Conservation (phyloP, 1,140 invertebrate species). For the Elymnias hypermnestra region DNA sequence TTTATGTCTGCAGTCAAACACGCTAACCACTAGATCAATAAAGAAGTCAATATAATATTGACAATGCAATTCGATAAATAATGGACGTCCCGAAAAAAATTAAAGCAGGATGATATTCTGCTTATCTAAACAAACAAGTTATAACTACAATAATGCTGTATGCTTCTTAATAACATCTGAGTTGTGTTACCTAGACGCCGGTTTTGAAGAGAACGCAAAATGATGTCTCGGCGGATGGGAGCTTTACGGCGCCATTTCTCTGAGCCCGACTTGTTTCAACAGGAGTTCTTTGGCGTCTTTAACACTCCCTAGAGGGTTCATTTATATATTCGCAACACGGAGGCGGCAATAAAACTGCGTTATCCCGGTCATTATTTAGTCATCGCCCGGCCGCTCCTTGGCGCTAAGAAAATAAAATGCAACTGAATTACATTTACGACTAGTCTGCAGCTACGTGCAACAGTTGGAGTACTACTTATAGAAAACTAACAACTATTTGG, state of each 20-base stretch:
- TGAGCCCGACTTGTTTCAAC: slow-evolving; percentile 64
- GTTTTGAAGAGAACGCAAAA: slow-evolving; percentile 45
- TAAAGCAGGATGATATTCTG: too few species aligned
- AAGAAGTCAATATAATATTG: too few species aligned
- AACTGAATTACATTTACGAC: slow-evolving; percentile 47
- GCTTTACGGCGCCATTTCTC: slow-evolving; percentile 66
- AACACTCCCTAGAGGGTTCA: slow-evolving; percentile 70
- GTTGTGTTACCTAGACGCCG: slow-evolving; percentile 31
- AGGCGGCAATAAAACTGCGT: slow-evolving; percentile 71
- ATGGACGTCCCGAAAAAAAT: too few species aligned
- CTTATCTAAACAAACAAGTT: too few species aligned
- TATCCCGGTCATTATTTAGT: slow-evolving; percentile 74
- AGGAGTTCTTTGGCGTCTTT: slow-evolving; percentile 70
- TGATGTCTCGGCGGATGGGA: slow-evolving; percentile 60
- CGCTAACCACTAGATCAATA: too few species aligned
- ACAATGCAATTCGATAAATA: too few species aligned
- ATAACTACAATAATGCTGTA: too few species aligned
- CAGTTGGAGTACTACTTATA: slow-evolving; percentile 3
- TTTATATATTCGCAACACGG: slow-evolving; percentile 74
- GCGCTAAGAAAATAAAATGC: slow-evolving; percentile 60
- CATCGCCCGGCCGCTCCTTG: slow-evolving; percentile 55
- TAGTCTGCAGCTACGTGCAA: slow-evolving; percentile 27
- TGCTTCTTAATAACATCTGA: slow-evolving; percentile 37
- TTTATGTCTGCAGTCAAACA: too few species aligned
- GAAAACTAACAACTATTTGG: too few species aligned